Evolutionary conservation across 37 sponge, comb jelly and placozoan species (phyloP).

Genomic region (Beroe ovata): DNA sequence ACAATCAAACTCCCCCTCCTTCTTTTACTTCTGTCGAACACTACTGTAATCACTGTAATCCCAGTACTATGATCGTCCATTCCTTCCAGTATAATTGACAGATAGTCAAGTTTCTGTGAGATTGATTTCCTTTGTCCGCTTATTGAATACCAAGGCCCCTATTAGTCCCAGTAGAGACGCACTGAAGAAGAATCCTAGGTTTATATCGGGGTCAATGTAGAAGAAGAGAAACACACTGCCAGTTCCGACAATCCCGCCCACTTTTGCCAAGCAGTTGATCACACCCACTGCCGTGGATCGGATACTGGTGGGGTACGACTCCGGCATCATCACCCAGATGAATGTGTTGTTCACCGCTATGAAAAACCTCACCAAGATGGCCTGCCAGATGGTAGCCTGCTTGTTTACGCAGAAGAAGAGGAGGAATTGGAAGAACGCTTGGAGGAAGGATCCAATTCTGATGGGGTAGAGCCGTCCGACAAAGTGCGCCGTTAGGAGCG

Average conservation of each 20-base stretch:
- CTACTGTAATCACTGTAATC: too few species aligned
- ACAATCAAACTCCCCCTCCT: too few species aligned
- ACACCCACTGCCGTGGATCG: conserved; percentile 6
- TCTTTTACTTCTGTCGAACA: too few species aligned
- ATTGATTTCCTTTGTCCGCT: background rate
- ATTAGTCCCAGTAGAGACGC: background rate
- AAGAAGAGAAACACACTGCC: conserved; percentile 2
- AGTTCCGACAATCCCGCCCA: conserved; percentile 32
- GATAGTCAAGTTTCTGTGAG: background rate
- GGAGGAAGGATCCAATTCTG: background rate
- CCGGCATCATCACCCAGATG: conserved; percentile 31
- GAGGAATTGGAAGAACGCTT: too few species aligned
- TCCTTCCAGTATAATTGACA: too few species aligned
- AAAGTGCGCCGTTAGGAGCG: background rate
- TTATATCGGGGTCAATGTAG: background rate
- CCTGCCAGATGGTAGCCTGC: background rate
- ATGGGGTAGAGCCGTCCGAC: background rate
- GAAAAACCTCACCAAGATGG: background rate
- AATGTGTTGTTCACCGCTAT: background rate
- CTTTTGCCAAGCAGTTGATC: conserved; percentile 24
- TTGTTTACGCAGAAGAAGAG: conserved; percentile 5
- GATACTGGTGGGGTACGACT: background rate
- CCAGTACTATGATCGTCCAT: too few species aligned
- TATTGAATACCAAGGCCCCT: background rate
- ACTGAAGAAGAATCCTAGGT: background rate